phyloP scores from a whole-genome alignment of 2,888 invertebrate species.

The Cheilosia impressa region DNA sequence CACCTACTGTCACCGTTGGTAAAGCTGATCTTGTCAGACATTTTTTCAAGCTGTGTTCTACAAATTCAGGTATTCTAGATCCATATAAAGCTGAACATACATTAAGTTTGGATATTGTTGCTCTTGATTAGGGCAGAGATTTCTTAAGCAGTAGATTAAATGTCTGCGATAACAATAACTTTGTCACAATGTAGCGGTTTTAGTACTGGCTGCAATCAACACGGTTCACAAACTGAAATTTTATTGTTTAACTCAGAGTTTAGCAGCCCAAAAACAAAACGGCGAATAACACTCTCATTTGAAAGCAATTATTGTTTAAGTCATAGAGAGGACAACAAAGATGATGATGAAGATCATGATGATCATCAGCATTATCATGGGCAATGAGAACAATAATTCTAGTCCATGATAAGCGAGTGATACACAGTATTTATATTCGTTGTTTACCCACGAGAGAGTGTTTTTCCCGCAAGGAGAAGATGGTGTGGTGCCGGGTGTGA shows the following conservation, averaged over 20 bases:
- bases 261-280: slow-evolving; percentile 26
- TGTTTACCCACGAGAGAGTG: slow-evolving; percentile 54
- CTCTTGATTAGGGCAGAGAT: background rate
- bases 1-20: slow-evolving; percentile 65
- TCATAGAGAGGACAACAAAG: slow-evolving; percentile 20
- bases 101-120: background rate
- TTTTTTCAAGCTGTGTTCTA: slow-evolving; percentile 18
- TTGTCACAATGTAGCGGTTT: background rate
- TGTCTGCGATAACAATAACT: background rate
- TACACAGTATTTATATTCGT: slow-evolving; percentile 51
- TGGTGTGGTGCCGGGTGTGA: slow-evolving; percentile 50
- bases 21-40: slow-evolving; percentile 65
- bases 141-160: background rate
- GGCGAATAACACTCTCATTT: slow-evolving; percentile 26
- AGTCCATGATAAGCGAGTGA: slow-evolving; percentile 41
- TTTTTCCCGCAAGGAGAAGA: slow-evolving; percentile 34
- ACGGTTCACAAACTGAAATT: slow-evolving; percentile 66
- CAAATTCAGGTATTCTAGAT: background rate
- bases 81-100: background rate
- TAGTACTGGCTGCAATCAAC: slow-evolving; percentile 48
- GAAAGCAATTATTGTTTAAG: slow-evolving; percentile 3
- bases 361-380: slow-evolving; percentile 11
- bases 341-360: slow-evolving; percentile 7
- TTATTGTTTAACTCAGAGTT: slow-evolving; percentile 47
- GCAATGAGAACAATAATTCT: slow-evolving; percentile 17